Base-by-base conservation (phyloP, 2,888 invertebrate genomes). In the Peribatodes rhomboidaria region DNA sequence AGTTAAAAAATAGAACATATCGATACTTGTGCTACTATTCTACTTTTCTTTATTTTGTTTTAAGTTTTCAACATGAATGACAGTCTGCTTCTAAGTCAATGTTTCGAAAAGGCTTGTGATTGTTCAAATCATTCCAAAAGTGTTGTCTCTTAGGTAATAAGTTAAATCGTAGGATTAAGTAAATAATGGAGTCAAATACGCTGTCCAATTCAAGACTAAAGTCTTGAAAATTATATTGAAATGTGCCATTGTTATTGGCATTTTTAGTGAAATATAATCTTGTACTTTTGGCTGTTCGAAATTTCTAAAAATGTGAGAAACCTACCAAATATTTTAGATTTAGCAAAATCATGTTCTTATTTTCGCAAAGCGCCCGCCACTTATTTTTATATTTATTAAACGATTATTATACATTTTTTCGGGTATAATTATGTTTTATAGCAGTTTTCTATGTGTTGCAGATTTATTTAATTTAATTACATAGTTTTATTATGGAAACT, bases 71-170 rank as follows among this genome's bases (percentile, higher is more conserved):
- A 60, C 27, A 42, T 44, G 50, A 44, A 18, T 50, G 50, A 56
- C 27, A 13, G 35, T 35, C 22, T 18, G 20, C 9, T 11, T 13
- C 50, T 57, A 59, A 53, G 56, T 50, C 50, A 33, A 13, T 67
- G 54, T 55, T 58, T 49, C 16, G 9, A 44, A 18, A 91, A 91
- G 91, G 90, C 90, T 91, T 91, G 91, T 92, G 91, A 90, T 84
- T 70, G 71, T 80, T 68, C 61, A 81, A 85, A 86, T 82, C 88
- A 90, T 91, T 92, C 91, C 91, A 90, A 87, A 87, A 83, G 79
- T 79, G 77, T 80, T 84, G 76, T 83, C 77, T 72, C 78, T 80
- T 71, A 67, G 76, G 27, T 72, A 42, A 16, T 83, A 81, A 81
- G 79, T 67, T 75, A 49, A 71, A 44, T 55, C 49, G 60, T 67